Evolutionary conservation across 2,888 invertebrate species (phyloP), one percentile per base, ranked within the genome.

Genomic region (Rhingia campestris): DNA sequence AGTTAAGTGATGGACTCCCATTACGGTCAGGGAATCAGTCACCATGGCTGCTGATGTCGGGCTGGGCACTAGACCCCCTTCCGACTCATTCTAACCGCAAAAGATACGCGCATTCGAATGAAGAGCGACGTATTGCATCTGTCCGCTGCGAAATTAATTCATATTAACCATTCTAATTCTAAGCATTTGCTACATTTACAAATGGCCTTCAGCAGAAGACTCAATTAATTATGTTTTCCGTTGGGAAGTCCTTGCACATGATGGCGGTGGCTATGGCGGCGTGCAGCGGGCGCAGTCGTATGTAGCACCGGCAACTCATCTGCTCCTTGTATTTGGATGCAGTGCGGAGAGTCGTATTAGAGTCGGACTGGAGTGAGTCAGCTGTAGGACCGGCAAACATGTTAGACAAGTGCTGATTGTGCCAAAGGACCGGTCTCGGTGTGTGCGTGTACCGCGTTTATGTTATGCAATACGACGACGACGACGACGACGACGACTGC

Each of bases 91-190:
- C 41, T 67, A 59, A 51, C 37, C 14, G 49, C n/a, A 61, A 47
- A 53, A 43, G 7, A 45, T 45, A 6, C 32, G 47, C 64, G 43
- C 74, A 56, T 35, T 58, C 39, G 63, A 30, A 61, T 59, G 76
- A 45, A 33, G 12, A 45, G 43, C 79, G 64, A 79, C 51, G 67
- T 67, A 80, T 73, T 73, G 67, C 80, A 73, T 66, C 73, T 80
- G 80, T 80, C 73, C 43, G 64, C 54, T 32, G 39, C 37, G 41
- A 37, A 80, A 80, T 80, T 73, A 80, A 80, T 80, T 67, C 73
- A 66, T 80, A 73, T 80, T 80, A 73, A 80, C 80, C 67, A 80
- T 80, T 67, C 80, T 80, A 67, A 67, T 80, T 80, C 80, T 67
- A 67, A 73, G 73, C 73, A 61, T 59, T 80, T 73, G 66, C 53